Percentiles rank a stretch among this genome's conserved stretches.
Evolutionary conservation across 1,140 invertebrate genomes (phyloP).

Genomic region (Thrips palmi): DNA sequence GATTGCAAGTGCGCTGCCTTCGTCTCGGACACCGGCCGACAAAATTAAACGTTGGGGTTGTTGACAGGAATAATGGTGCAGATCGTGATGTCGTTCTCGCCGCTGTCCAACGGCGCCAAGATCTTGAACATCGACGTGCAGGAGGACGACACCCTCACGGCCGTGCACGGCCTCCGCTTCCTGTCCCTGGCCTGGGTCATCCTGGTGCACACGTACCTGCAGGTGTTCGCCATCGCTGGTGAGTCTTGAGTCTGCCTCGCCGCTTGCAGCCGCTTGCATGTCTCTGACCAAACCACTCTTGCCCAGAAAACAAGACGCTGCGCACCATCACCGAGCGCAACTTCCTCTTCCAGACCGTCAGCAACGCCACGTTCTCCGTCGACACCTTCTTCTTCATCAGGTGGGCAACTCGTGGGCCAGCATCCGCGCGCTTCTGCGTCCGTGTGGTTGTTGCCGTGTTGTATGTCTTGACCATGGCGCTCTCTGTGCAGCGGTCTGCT

Average conservation of each 20-base stretch:
- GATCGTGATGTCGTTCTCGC: slow-evolving; percentile 39
- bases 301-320: slow-evolving; percentile 43
- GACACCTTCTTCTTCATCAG: slow-evolving; percentile 86
- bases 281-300: slow-evolving; percentile 8
- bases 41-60: too few relatives aligned
- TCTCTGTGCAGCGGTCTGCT: slow-evolving; percentile 45
- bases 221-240: slow-evolving; percentile 57
- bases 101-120: slow-evolving; percentile 37
- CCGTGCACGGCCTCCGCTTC: slow-evolving; percentile 66
- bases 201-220: slow-evolving; percentile 73
- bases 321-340: slow-evolving; percentile 55
- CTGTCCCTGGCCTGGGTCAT: slow-evolving; percentile 82
- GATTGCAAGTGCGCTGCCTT: too few relatives aligned
- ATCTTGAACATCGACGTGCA: slow-evolving; percentile 34
- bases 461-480: background rate
- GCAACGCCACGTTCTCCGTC: slow-evolving; percentile 78
- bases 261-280: background rate
- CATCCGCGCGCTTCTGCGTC: too few relatives aligned
- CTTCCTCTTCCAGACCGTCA: slow-evolving; percentile 65
- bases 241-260: slow-evolving; percentile 25
- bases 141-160: slow-evolving; percentile 43
- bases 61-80: slow-evolving; percentile 32
- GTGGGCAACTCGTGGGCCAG: too few relatives aligned
- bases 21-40: too few relatives aligned
- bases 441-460: too few relatives aligned